Evolutionary conservation across 2,113 vertebrate genomes (phyloP), one percentile per base, ranked within the genome.

Genomic region (cattle (Bos taurus)): DNA sequence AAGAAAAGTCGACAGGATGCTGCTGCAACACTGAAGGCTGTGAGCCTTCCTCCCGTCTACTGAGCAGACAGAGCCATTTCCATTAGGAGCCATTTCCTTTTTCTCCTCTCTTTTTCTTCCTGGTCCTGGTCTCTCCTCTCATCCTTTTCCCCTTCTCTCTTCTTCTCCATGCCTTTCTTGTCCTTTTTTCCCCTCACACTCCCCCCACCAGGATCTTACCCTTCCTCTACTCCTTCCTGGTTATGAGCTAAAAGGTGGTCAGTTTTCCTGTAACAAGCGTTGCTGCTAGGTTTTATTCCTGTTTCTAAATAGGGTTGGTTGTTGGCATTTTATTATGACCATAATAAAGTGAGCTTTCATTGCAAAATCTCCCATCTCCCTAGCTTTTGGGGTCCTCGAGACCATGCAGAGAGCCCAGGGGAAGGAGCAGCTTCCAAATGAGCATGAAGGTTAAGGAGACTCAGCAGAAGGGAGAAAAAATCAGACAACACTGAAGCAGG

Each of bases 401-500:
- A 89, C 64, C 26, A 48, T 40, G 52, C 86, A 83, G 52, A 71
- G 59, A 25, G 26, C 16, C 43, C 3, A 80, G 43, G 56, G 16
- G 28, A 95, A 30, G 40, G 21, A 71, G 52, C 46, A 60, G 52
- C 33, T 95, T 78, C 86, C 82, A 60, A 77, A 54, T 6, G 56
- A 88, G 50, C 81, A 67, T 43, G n/a, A 67, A 92, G 10, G 16
- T 87, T 91, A 36, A 93, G n/a, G 40, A 43, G 67, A 77, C 81
- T 77, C 43, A 88, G 64, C 54, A 96, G 19, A 59, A 89, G 50
- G 15, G 87, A 36, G 25, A 46, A 62, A 54, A 89, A 94, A 56
- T 80, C 30, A 94, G 96, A 97, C 91, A 97, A 97, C 84, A 98
- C 96, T 96, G 94, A 96, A 98, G 96, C 98, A 98, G 97, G 93